Evolutionary conservation across 2,113 vertebrate species (phyloP).

Genomic region (Scophthalmus maximus): DNA sequence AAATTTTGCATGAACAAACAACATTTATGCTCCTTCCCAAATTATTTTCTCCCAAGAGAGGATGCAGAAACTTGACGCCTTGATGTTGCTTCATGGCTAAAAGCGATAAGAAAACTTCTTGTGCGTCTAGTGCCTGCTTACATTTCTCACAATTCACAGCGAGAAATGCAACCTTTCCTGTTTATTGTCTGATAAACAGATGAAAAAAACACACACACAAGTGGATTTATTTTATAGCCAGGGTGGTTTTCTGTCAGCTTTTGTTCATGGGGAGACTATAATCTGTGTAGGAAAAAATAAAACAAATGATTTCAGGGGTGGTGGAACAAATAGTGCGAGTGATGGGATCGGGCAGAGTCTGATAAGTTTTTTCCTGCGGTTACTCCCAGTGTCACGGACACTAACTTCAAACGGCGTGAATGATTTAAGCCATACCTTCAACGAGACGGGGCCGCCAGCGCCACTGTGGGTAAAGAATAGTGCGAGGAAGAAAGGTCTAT

Average conservation of each 20-base stretch:
- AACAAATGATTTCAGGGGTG: conserved; percentile 75
- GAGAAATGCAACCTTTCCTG: conserved; percentile 77
- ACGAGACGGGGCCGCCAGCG: conserved; percentile 22
- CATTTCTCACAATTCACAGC: conserved; percentile 79
- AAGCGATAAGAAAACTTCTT: conserved; percentile 69
- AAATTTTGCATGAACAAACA: conserved; percentile 25
- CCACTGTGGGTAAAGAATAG: conserved; percentile 60
- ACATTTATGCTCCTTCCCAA: conserved; percentile 31
- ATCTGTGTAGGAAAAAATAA: conserved; percentile 67
- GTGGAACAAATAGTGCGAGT: conserved; percentile 67
- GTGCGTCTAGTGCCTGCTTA: conserved; percentile 39
- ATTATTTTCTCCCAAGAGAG: conserved; percentile 33
- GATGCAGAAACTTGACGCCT: conserved; percentile 34
- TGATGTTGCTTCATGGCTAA: conserved; percentile 53
- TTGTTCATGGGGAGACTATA: conserved; percentile 79
- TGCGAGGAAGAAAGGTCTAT: conserved; percentile 57
- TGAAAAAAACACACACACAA: conserved; percentile 18
- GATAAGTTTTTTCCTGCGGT: conserved; percentile 75
- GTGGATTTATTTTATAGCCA: conserved; percentile 38
- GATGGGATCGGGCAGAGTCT: conserved; percentile 58
- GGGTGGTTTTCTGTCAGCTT: conserved; percentile 55
- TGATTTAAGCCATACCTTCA: conserved; percentile 63
- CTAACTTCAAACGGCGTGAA: conserved; percentile 63
- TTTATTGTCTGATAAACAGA: conserved; percentile 78
- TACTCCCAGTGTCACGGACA: conserved; percentile 60